Conservation (phyloP, 2,797 vertebrate species). For the Anisognathus igniventris region DNA sequence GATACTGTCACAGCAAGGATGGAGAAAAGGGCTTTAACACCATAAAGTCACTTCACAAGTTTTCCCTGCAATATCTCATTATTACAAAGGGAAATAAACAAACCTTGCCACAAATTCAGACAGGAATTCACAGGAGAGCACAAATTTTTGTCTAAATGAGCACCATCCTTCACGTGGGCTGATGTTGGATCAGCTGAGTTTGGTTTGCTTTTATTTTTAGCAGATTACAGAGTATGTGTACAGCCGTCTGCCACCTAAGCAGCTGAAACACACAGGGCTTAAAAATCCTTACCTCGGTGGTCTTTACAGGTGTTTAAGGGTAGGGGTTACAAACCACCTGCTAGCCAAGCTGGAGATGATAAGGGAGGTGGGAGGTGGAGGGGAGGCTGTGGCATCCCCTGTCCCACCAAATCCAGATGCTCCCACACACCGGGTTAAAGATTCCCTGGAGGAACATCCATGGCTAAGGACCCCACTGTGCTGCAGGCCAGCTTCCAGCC, state of each 20-base stretch:
- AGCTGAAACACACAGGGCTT: background rate
- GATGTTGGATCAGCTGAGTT: background rate
- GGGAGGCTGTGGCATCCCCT: background rate
- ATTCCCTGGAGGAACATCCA: fast-evolving
- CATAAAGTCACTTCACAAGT: background rate
- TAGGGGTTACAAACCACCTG: background rate
- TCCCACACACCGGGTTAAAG: no score
- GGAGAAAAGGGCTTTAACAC: background rate
- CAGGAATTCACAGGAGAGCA: background rate
- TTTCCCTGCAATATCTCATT: background rate
- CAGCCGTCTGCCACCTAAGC: background rate
- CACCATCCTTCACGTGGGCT: background rate
- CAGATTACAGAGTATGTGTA: background rate
- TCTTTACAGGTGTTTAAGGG: background rate
- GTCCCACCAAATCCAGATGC: background rate
- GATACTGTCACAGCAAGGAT: background rate
- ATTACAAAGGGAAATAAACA: background rate
- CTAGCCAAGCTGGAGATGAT: background rate
- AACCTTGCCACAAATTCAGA: background rate
- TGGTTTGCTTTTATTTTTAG: background rate
- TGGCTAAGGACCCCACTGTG: fast-evolving
- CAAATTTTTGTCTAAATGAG: background rate
- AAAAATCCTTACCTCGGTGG: background rate
- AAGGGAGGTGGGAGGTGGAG: fast-evolving
- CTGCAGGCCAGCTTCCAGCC: background rate